Evolutionary conservation across 1,140 invertebrate genomes (phyloP), one percentile per base, ranked within the genome.

Genomic region (Atta colombica): DNA sequence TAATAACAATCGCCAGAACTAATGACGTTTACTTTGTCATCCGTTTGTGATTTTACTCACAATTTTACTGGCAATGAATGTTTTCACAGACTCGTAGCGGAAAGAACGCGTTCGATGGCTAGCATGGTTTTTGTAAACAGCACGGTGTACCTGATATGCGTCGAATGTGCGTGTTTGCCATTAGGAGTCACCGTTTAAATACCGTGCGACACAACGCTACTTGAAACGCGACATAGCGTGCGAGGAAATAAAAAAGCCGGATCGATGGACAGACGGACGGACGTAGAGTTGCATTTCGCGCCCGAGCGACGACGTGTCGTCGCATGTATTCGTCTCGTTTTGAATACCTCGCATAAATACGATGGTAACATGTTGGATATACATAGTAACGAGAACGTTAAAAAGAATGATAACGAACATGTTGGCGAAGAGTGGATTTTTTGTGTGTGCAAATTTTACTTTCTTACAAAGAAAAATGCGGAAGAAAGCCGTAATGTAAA

Each of bases 151-250:
- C 68, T 60, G 39, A 82, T 82, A 61, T 49, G 2, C 35, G 68
- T 82, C 80, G 80, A 82, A 74, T 68, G 77, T 60, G 53, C 60
- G 25, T 74, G 39, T 55, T 63, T 45, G 69, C 69, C 69, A 84
- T 84, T 84, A 84, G 80, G 25, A 69, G 68, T 74, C 55, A 45
- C 28, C 45, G 39, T 84, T 84, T 84, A 84, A 84, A 84, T 58
- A 74, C 69, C 69, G 55, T 51, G 55, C 80, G 55, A 84, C 69
- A 74, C 69, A 61, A 61, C 69, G 68, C 53, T 74, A 84, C 80
- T 84, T 84, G 69, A 84, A 84, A 84, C 55, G 18, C 69, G 39
- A 84, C 69, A 61, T 74, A 18, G 55, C 55, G 39, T 84, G 80
- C 28, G 69, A 35, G 80, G 18, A 84, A 74, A 84, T 51, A 84